Conservation (phyloP, 2,113 vertebrate genomes). For the Daphoenositta chrysoptera region DNA sequence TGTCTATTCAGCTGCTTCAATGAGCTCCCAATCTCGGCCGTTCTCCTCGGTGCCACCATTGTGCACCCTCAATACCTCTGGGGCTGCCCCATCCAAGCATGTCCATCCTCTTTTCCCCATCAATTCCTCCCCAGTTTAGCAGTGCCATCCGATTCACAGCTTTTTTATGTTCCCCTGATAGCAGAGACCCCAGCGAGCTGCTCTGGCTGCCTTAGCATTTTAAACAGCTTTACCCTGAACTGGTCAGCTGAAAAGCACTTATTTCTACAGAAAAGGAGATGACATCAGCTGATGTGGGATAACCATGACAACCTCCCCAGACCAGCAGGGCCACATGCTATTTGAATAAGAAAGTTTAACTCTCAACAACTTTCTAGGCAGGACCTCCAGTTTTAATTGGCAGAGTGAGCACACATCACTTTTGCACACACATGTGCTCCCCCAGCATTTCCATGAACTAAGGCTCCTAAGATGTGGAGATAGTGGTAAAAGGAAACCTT, state of each 20-base stretch:
- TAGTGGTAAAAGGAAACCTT: background rate
- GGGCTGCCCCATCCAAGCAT: conserved; percentile 50
- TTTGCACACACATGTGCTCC: background rate
- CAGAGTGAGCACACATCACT: background rate
- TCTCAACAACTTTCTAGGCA: conserved; percentile 14
- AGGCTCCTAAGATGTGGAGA: background rate
- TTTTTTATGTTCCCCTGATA: background rate
- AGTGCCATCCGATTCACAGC: conserved; percentile 48
- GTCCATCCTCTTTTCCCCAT: conserved; percentile 36
- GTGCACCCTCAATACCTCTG: conserved; percentile 55
- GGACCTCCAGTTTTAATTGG: background rate
- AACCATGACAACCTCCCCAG: conserved; percentile 65
- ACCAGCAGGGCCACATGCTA: conserved; percentile 32
- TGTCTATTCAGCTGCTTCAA: conserved; percentile 52
- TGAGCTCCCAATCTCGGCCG: conserved; percentile 17
- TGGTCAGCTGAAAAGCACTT: conserved; percentile 59
- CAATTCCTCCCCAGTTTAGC: conserved; percentile 20
- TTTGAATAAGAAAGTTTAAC: conserved; percentile 50
- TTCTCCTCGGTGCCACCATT: conserved; percentile 57
- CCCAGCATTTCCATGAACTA: background rate
- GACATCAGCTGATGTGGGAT: conserved; percentile 67
- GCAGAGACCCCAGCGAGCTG: background rate
- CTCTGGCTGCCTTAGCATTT: conserved; percentile 48
- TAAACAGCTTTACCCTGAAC: conserved; percentile 56
- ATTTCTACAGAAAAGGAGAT: conserved; percentile 58